Conservation (phyloP, 2,888 invertebrate genomes). For the Cryptocephalus moraei region DNA sequence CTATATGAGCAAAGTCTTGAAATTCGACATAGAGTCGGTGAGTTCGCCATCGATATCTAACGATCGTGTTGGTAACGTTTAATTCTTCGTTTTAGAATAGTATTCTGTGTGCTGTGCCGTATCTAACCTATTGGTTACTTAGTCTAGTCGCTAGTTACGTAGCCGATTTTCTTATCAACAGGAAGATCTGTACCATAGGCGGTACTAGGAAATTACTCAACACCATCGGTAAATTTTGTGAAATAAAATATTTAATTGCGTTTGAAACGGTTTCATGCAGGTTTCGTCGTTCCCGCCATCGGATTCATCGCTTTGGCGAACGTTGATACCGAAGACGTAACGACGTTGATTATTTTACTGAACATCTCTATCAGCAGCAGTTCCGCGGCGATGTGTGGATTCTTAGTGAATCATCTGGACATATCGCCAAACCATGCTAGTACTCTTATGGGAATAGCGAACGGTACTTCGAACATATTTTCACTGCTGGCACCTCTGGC, state of each 20-base stretch:
- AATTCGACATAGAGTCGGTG: conserved; percentile 61
- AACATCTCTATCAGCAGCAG: conserved; percentile 66
- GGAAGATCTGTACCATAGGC: conserved; percentile 28
- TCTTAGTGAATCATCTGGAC: conserved; percentile 72
- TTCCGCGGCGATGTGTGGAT: conserved; percentile 65
- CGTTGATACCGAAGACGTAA: conserved; percentile 38
- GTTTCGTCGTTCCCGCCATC: conserved; percentile 47
- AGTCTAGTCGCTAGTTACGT: conserved; percentile 58
- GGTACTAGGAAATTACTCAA: conserved; percentile 56
- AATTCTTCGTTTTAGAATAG: conserved; percentile 43
- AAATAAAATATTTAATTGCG: too few species aligned
- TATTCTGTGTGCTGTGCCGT: conserved; percentile 57
- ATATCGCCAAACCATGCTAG: conserved; percentile 77
- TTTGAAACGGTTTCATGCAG: conserved; percentile 27
- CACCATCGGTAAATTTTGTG: conserved; percentile 18
- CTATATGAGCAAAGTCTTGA: conserved; percentile 64
- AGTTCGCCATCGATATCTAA: conserved; percentile 14
- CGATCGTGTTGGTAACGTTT: background rate
- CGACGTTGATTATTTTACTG: conserved; percentile 53
- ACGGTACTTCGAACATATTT: conserved; percentile 66
- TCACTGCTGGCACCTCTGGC: conserved; percentile 70
- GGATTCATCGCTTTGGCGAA: conserved; percentile 53
- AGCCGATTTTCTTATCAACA: conserved; percentile 50
- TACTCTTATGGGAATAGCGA: conserved; percentile 75
- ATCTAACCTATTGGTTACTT: conserved; percentile 60